These are phyloP conservation scores for Zaprionus gabonicus DNA, from an alignment of 1,140 invertebrate genomes.

Conservation along the genomic window DNA sequence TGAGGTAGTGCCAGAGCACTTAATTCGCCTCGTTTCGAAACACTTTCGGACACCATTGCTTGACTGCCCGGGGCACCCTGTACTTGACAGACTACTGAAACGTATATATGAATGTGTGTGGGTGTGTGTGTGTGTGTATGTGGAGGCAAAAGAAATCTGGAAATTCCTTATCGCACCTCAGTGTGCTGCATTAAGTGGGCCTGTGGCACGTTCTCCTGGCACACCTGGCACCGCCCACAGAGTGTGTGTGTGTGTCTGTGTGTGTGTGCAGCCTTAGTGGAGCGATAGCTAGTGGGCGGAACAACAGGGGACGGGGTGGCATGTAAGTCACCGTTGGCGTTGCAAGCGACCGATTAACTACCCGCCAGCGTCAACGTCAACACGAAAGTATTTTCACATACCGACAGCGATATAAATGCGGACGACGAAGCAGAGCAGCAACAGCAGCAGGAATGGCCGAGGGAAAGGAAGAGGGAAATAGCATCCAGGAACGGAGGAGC, in stretches of 20 bases:
- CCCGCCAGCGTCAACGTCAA: constrained; percentile 65
- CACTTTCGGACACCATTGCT: not conserved
- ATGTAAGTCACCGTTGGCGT: constrained; percentile 55
- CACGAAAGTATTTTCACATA: constrained; percentile 77
- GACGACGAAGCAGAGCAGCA: constrained; percentile 5
- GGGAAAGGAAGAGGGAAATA: not conserved
- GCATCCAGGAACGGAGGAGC: constrained; percentile 14
- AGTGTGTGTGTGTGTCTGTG: constrained; percentile 2
- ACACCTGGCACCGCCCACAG: constrained; percentile 46
- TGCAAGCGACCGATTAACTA: constrained; percentile 75
- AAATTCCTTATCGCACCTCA: constrained; percentile 81
- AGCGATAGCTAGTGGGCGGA: not conserved
- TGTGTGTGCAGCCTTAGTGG: constrained; percentile 9
- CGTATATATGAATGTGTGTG: constrained; percentile 32
- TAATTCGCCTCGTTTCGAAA: not conserved
- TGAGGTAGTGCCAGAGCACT: not conserved
- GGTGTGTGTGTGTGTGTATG: not conserved
- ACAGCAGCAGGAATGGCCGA: not conserved
- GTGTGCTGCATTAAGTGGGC: constrained; percentile 78
- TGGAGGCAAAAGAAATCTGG: constrained; percentile 70
- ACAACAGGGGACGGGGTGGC: not conserved
- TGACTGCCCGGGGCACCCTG: constrained; percentile 48
- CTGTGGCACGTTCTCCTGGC: constrained; percentile 66
- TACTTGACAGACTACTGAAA: constrained; percentile 44
- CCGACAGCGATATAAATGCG: constrained; percentile 67